Conservation (phyloP, 2,888 invertebrate species). For the Xylophagus ater region DNA sequence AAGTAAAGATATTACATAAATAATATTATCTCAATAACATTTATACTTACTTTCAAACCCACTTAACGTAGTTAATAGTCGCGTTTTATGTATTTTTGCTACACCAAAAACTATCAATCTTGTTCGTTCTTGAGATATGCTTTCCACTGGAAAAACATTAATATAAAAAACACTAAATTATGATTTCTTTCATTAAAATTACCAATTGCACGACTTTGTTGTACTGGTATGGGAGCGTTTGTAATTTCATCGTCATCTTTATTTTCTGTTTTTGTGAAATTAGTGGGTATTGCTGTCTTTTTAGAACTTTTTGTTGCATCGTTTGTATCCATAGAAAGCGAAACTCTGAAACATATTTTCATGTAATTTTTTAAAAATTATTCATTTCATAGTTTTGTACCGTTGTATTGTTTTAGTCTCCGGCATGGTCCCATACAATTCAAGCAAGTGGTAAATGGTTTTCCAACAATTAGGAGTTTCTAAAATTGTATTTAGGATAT, state of each 20-base stretch:
- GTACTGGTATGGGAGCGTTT: constrained; percentile 33
- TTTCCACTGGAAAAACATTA: too few relatives aligned
- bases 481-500: constrained; percentile 35
- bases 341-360: constrained; percentile 43
- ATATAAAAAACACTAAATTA: too few relatives aligned
- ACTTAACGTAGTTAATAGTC: constrained; percentile 78
- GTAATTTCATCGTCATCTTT: constrained; percentile 43
- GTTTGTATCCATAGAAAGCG: constrained; percentile 56
- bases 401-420: constrained; percentile 77
- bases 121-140: constrained; percentile 53
- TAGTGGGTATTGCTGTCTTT: constrained; percentile 46
- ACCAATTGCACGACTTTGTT: constrained; percentile 28
- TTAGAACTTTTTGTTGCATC: constrained; percentile 54
- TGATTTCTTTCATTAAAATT: too few relatives aligned
- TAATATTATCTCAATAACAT: neutral
- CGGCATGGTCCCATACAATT: constrained; percentile 88
- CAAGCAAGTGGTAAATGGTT: constrained; percentile 82
- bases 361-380: constrained; percentile 14
- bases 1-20: neutral
- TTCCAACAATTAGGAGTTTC: constrained; percentile 78
- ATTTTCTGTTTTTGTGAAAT: constrained; percentile 41
- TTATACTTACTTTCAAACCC: constrained; percentile 55
- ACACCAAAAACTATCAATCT: constrained; percentile 79
- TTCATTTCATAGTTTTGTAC: constrained; percentile 17
- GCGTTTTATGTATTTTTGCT: constrained; percentile 73